These are phyloP conservation scores for Ataeniobius toweri DNA, from an alignment of 2,797 vertebrate genomes.

Conservation along the genomic window DNA sequence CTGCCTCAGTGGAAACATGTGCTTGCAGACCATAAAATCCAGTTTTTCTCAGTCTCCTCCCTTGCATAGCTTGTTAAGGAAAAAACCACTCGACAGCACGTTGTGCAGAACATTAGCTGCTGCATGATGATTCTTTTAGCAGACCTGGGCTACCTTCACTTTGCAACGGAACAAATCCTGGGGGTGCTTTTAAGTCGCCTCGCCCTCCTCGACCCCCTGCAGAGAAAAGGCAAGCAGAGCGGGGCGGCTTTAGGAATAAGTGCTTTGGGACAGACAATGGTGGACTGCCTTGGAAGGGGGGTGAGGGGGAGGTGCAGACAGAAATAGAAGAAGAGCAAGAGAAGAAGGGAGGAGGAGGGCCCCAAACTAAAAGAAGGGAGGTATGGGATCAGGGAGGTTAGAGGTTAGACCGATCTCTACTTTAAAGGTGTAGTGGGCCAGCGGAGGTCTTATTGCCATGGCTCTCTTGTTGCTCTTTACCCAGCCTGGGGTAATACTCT, in stretches of 20 bases:
- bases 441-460: slow-evolving; percentile 62
- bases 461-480: slow-evolving; percentile 64
- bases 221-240: slow-evolving; percentile 57
- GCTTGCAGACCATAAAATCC: slow-evolving; percentile 60
- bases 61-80: slow-evolving; percentile 63
- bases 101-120: slow-evolving; percentile 62
- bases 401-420: slow-evolving; percentile 70
- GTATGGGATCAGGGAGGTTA: slow-evolving; percentile 48
- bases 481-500: slow-evolving; percentile 41
- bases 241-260: slow-evolving; percentile 55
- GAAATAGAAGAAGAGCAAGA: slow-evolving; percentile 43
- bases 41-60: slow-evolving; percentile 41
- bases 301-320: slow-evolving; percentile 51
- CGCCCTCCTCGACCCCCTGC: slow-evolving; percentile 55
- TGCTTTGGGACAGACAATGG: slow-evolving; percentile 70
- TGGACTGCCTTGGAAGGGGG: slow-evolving; percentile 33
- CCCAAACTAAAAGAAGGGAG: slow-evolving; percentile 32
- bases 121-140: slow-evolving; percentile 67
- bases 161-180: slow-evolving; percentile 32
- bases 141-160: slow-evolving; percentile 58
- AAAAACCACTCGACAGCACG: slow-evolving; percentile 66
- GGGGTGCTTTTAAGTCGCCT: slow-evolving; percentile 58
- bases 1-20: slow-evolving; percentile 67
- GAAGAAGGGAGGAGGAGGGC: slow-evolving; percentile 20
- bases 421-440: slow-evolving; percentile 65